Evolutionary conservation across 2,113 vertebrate species (phyloP).

Genomic region (Prionailurus viverrinus): DNA sequence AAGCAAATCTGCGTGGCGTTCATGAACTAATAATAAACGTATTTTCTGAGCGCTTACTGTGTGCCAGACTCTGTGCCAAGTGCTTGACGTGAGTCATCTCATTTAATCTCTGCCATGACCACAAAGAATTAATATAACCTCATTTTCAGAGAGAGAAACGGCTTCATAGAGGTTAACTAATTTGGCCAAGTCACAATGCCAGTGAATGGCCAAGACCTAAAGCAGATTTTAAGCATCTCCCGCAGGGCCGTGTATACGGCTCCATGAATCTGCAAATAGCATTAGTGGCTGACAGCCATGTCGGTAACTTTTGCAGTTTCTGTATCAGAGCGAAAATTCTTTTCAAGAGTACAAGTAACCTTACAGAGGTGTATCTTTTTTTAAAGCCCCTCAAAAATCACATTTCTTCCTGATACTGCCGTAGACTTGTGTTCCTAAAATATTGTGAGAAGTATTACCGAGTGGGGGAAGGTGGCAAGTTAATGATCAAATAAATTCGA

Average conservation of each 20-base stretch:
- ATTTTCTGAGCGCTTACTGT: slow-evolving; percentile 14
- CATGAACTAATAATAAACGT: background rate
- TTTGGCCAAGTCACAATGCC: background rate
- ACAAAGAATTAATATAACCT: background rate
- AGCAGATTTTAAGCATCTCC: background rate
- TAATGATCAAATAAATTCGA: background rate
- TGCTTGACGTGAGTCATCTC: background rate
- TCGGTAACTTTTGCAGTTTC: background rate
- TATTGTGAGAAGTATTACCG: background rate
- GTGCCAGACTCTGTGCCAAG: background rate
- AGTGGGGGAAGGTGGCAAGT: background rate
- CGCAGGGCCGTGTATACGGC: accelerated
- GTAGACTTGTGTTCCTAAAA: background rate
- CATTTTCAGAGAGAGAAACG: slow-evolving; percentile 1
- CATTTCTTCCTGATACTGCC: background rate
- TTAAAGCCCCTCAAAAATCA: background rate
- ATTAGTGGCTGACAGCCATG: background rate
- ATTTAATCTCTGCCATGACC: background rate
- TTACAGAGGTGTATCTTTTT: background rate
- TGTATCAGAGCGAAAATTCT: background rate
- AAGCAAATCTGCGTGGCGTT: background rate
- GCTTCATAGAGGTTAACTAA: background rate
- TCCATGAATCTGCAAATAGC: background rate
- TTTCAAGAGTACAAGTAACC: background rate
- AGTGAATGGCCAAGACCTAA: background rate